Evolutionary conservation across 1,140 invertebrate genomes (phyloP), one percentile per base, ranked within the genome.

Genomic region (Nasonia longicornis): DNA sequence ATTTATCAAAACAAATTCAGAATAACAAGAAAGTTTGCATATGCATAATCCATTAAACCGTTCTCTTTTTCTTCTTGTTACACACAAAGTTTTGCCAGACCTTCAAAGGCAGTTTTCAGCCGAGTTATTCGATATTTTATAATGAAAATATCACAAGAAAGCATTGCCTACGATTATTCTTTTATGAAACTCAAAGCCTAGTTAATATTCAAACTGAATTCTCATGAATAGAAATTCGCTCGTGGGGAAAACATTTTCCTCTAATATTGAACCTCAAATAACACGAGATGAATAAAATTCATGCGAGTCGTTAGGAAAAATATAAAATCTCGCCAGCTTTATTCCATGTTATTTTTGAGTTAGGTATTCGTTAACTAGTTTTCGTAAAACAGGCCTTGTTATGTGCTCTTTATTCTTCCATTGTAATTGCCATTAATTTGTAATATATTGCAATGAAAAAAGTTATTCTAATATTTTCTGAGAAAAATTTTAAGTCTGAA

Each of bases 161-260:
- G 16, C n/a, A 69, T 10, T 29, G 45, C 12, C 31, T 20, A 31
- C 38, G 35, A 48, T 45, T 77, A 69, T 69, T 22, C n/a, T 72
- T 58, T 71, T 71, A 71, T 79, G 42, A 48, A 42, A 67, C 38
- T 48, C 0, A 48, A 69, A 69, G 20, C 35, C 77, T 42, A 35
- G 77, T 71, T 72, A 70, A 63, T 79, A 79, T 79, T 71, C 69
- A 79, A 69, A 77, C 29, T 79, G 67, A 52, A 72, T 79, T 79
- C 22, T 58, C 76, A 77, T 69, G 76, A 77, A 77, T 77, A 77
- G 76, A 48, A 64, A 66, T 35, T 20, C 14, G 22, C 42, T 48
- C 22, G 14, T 1, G 8, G 20, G 69, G 38, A 77, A 77, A 77
- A 48, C 76, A 75, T 75, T 64, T 11, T n/a, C 48, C 42, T 77